Evolutionary conservation across 2,888 invertebrate species (phyloP).

Genomic region (Silvanus unidentatus): DNA sequence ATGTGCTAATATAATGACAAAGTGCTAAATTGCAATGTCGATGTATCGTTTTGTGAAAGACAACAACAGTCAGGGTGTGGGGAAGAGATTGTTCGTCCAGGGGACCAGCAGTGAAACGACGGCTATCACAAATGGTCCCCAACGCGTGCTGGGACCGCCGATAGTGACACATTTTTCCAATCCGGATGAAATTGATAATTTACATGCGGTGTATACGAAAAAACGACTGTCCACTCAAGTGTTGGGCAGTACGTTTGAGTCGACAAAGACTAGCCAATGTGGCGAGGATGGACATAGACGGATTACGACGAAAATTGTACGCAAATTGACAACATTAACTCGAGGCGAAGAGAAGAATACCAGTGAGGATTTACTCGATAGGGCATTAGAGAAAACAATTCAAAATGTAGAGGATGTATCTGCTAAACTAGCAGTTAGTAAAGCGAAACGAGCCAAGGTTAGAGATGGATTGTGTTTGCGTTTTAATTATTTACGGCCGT

Average conservation of each 20-base stretch:
- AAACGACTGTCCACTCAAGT: conserved; percentile 79
- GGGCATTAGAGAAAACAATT: conserved; percentile 52
- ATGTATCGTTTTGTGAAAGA: conserved; percentile 81
- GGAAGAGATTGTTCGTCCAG: conserved; percentile 70
- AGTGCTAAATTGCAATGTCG: background rate
- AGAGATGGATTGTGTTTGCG: conserved; percentile 29
- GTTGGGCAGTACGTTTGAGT: conserved; percentile 76
- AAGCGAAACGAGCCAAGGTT: conserved; percentile 76
- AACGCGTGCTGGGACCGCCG: conserved; percentile 34
- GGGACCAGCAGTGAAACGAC: conserved; percentile 49
- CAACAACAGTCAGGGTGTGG: conserved; percentile 41
- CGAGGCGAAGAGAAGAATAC: conserved; percentile 76
- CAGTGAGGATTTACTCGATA: conserved; percentile 62
- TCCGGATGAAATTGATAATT: conserved; percentile 46
- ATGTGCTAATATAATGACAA: no score
- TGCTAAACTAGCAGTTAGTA: conserved; percentile 50
- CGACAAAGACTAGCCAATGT: conserved; percentile 74
- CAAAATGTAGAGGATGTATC: conserved; percentile 53
- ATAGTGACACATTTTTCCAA: conserved; percentile 40
- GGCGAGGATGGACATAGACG: conserved; percentile 73
- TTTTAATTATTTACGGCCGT: background rate
- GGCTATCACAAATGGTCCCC: conserved; percentile 10
- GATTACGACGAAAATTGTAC: conserved; percentile 79
- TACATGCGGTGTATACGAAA: conserved; percentile 76
- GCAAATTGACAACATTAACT: conserved; percentile 83